Base-by-base conservation (phyloP, 2,888 invertebrate species). In the Athrips mouffetella region DNA sequence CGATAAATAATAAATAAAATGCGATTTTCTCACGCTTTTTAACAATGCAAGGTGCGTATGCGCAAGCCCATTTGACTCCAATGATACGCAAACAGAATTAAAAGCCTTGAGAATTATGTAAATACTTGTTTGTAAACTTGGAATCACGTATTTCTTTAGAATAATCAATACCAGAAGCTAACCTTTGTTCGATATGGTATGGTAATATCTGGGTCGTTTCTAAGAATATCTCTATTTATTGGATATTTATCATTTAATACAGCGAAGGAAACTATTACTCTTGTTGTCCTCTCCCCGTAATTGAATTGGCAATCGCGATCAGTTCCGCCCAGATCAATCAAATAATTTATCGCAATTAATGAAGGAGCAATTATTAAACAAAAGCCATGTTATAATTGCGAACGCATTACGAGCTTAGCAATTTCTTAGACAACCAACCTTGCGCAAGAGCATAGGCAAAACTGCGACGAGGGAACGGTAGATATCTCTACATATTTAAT, bases 221-320 rank as follows among this genome's bases (percentile, higher is more conserved):
- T 47, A 39, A 49, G 46, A 45, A 47, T 47, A 52, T 11, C 25
- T 41, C 51, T 39, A 50, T 46, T n/a, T n/a, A n/a, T n/a, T n/a
- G n/a, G 47, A 48, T 47, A 40, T 39, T 23, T 23, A 44, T 29
- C 16, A 21, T 33, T 23, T 23, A 13, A 41, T 16, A 18, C 13
- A 41, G 15, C 8, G 27, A 42, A 47, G 39, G 16, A 31, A 25
- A 50, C 25, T 33, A 40, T 33, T 39, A 5, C 10, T 47, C 62
- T 53, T 45, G 62, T 51, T 55, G 63, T 65, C 67, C 66, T 69
- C 70, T 69, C 62, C 57, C 62, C 62, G 18, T 65, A 65, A 63
- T 60, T 69, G 63, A 63, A 66, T 62, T 62, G 55, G 49, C 63
- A 62, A 64, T 60, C 66, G 63, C 71, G 67, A 67, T 62, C 59